Base-by-base conservation (phyloP, 2,888 invertebrate species). In the Bedellia somnulentella region DNA sequence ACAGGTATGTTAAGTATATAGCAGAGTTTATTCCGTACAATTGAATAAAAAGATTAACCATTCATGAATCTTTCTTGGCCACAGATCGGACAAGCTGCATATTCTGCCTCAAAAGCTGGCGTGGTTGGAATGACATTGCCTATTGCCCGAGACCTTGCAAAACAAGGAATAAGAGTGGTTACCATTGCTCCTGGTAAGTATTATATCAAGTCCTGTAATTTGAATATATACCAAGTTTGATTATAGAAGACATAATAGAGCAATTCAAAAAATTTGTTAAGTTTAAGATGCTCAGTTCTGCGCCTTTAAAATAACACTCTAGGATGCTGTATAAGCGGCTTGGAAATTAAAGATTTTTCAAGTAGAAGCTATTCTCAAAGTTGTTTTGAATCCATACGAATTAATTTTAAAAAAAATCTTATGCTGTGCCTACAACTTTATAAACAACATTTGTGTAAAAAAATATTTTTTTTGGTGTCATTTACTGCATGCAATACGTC, bases 121-220 rank as follows among this genome's bases (percentile, higher is more conserved):
- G 86, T 99, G 18, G 93, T 89, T 4, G 88, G 90, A 4, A 95
- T 99, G 94, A 98, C 98, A 0, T 67, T 98, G 39, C 97, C 98
- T 0, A 78, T 98, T 36, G 97, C 98, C 2, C 81, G 98, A 39
- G 99, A 99, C 66, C 78, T 99, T 15, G 79, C 88, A 22, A 73
- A 79, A 15, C 83, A 86, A 44, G 93, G 93, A 30, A 93, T 93
- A 36, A 73, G 91, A 37, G 86, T 90, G 3, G 83, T 86, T 30
- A 86, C 89, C 0, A 86, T 93, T 45, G 89, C 90, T 3, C 91
- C 92, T 40, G 90, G 89, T 78, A 51, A 40, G 29, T 36, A 3
- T 27, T 24, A 18, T 12, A 5, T 21, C n/a, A 18, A 18, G 5
- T n/a, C n/a, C n/a, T n/a, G n/a, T n/a, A n/a, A 18, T 18, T 18